Conservation (phyloP, 2,888 invertebrate species). For the Chouioia cunea region DNA sequence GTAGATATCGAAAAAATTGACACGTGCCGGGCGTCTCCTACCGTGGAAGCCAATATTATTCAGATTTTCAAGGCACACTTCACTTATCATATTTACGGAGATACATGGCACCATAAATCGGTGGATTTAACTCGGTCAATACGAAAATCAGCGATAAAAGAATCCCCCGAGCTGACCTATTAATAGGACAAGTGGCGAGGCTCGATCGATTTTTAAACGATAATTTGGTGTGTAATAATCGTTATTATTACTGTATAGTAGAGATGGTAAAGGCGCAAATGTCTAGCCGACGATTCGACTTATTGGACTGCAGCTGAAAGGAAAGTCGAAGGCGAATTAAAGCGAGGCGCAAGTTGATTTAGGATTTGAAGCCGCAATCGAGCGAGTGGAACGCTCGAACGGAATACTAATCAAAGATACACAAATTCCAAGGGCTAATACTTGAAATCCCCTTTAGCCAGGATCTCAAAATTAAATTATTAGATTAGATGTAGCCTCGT, state of each 20-base stretch:
- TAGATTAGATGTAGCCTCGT: slow-evolving; percentile 64
- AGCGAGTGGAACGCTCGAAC: slow-evolving; percentile 61
- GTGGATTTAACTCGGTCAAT: neutral
- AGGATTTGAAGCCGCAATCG: slow-evolving; percentile 66
- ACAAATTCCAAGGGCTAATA: slow-evolving; percentile 68
- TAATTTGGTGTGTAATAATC: no score
- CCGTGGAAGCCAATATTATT: slow-evolving; percentile 40
- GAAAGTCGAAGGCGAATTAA: slow-evolving; percentile 54
- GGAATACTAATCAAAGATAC: slow-evolving; percentile 69
- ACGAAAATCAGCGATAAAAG: no score
- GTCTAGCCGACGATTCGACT: slow-evolving; percentile 7
- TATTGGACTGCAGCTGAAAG: slow-evolving; percentile 34
- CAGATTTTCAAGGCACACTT: slow-evolving; percentile 31
- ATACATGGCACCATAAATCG: slow-evolving; percentile 9
- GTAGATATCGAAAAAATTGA: slow-evolving; percentile 35
- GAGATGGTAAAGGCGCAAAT: no score
- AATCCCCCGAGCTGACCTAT: no score
- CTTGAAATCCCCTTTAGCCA: slow-evolving; percentile 68
- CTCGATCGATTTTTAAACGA: slow-evolving; percentile 1
- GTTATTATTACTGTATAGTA: no score
- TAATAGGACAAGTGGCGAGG: no score
- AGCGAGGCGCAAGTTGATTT: slow-evolving; percentile 60
- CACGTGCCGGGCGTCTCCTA: slow-evolving; percentile 36
- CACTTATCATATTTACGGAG: slow-evolving; percentile 33
- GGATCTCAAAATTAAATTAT: slow-evolving; percentile 68